These are phyloP conservation scores for Peribatodes rhomboidaria DNA, from an alignment of 2,888 invertebrate species.

Conservation along the genomic window DNA sequence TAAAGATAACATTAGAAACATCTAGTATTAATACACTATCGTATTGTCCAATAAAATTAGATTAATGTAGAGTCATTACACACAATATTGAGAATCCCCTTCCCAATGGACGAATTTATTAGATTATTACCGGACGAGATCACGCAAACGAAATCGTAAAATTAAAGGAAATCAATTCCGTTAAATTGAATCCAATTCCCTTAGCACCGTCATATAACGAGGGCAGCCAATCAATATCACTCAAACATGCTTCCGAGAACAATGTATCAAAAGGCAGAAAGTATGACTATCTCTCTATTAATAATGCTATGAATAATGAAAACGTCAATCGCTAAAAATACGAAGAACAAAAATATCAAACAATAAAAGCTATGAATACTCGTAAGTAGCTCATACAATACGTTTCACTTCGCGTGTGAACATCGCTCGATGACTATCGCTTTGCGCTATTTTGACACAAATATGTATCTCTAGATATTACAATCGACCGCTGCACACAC, in stretches of 20 bases:
- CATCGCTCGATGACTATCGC: slow-evolving; percentile 73
- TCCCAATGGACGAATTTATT: slow-evolving; percentile 83
- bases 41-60: slow-evolving; percentile 67
- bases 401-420: slow-evolving; percentile 74
- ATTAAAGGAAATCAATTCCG: slow-evolving; percentile 81
- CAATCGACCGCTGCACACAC: slow-evolving; percentile 73
- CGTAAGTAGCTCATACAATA: slow-evolving; percentile 70
- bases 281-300: slow-evolving; percentile 41
- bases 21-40: slow-evolving; percentile 34
- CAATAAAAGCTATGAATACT: slow-evolving; percentile 65
- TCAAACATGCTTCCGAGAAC: slow-evolving; percentile 38
- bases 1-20: slow-evolving; percentile 1
- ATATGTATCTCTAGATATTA: slow-evolving; percentile 72
- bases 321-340: slow-evolving; percentile 63
- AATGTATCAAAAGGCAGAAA: slow-evolving; percentile 33
- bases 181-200: slow-evolving; percentile 80
- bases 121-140: slow-evolving; percentile 82
- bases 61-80: slow-evolving; percentile 78
- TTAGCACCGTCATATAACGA: slow-evolving; percentile 63
- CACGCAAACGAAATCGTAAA: slow-evolving; percentile 86
- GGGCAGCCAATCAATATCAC: slow-evolving; percentile 44
- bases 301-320: slow-evolving; percentile 56
- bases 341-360: slow-evolving; percentile 60
- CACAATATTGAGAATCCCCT: slow-evolving; percentile 59
- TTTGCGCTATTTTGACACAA: slow-evolving; percentile 77